A percentile compares a stretch with the other conserved stretches of the same genome.
Evolutionary conservation across 2,113 vertebrate genomes (phyloP).

Genomic region (Irena cyanogastra): DNA sequence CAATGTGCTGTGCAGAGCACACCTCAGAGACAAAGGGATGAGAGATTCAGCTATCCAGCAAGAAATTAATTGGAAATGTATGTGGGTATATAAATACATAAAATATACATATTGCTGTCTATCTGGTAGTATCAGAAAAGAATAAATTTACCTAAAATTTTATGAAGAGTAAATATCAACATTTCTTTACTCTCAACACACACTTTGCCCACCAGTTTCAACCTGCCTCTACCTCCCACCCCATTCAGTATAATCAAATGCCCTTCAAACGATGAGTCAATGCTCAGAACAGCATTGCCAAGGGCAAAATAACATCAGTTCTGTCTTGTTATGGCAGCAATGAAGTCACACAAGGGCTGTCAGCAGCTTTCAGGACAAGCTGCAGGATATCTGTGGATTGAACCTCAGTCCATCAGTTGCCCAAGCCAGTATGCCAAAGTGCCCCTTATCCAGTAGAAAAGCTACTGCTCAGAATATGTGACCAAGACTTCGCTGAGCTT

Average conservation of each 20-base stretch:
- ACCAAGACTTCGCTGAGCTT: neutral
- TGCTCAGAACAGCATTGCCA: neutral
- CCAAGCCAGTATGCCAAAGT: neutral
- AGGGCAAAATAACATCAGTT: neutral
- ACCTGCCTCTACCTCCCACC: neutral
- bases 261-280: neutral
- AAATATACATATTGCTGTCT: neutral
- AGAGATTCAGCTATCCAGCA: neutral
- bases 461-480: neutral
- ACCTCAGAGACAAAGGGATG: neutral
- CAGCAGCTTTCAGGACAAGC: neutral
- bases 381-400: neutral
- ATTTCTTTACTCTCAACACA: neutral
- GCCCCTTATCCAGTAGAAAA: neutral
- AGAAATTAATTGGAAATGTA: neutral
- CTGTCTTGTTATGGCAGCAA: neutral
- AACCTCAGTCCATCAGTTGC: neutral
- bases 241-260: neutral
- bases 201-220: neutral
- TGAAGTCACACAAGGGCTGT: neutral
- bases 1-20: too few species aligned
- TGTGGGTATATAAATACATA: neutral
- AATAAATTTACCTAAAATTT: neutral
- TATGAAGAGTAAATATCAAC: neutral
- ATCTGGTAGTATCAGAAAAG: neutral